phyloP scores from a whole-genome alignment of 2,888 invertebrate species.

The Epinotia nisella region DNA sequence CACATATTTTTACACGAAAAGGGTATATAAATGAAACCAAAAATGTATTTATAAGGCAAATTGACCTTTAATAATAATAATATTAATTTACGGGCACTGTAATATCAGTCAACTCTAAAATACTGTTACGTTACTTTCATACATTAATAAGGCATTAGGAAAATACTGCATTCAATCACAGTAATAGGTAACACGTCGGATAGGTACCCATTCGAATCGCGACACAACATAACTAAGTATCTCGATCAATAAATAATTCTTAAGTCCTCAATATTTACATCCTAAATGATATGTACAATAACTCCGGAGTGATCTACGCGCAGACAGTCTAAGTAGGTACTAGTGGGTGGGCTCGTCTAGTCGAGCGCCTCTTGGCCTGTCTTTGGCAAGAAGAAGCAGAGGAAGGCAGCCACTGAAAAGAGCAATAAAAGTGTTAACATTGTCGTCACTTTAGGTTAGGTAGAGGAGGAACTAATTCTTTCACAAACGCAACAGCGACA shows the following conservation, averaged over 20 bases:
- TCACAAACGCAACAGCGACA: too few species aligned
- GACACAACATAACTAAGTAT: slow-evolving; percentile 51
- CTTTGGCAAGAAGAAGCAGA: slow-evolving; percentile 90
- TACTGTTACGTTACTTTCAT: slow-evolving; percentile 77
- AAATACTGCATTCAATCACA: slow-evolving; percentile 70
- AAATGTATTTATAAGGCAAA: slow-evolving; percentile 60
- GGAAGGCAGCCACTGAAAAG: slow-evolving; percentile 88
- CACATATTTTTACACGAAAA: not conserved
- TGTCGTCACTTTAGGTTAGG: too few species aligned
- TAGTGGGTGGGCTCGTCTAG: slow-evolving; percentile 72
- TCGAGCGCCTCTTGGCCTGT: slow-evolving; percentile 90
- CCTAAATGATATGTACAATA: slow-evolving; percentile 78
- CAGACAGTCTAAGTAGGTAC: slow-evolving; percentile 74
- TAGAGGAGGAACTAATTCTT: too few species aligned
- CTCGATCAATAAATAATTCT: slow-evolving; percentile 66
- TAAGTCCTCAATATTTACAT: slow-evolving; percentile 80
- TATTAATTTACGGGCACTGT: slow-evolving; percentile 82
- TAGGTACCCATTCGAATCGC: slow-evolving; percentile 53
- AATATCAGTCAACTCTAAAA: slow-evolving; percentile 82
- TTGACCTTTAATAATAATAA: slow-evolving; percentile 78
- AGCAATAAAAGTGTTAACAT: slow-evolving; percentile 46
- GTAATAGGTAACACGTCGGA: slow-evolving; percentile 65
- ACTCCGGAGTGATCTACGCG: slow-evolving; percentile 58
- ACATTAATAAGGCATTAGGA: slow-evolving; percentile 59
- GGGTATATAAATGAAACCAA: slow-evolving; percentile 57